Base-by-base conservation (phyloP, 2,113 vertebrate species). In the Eupsittula cactorum region DNA sequence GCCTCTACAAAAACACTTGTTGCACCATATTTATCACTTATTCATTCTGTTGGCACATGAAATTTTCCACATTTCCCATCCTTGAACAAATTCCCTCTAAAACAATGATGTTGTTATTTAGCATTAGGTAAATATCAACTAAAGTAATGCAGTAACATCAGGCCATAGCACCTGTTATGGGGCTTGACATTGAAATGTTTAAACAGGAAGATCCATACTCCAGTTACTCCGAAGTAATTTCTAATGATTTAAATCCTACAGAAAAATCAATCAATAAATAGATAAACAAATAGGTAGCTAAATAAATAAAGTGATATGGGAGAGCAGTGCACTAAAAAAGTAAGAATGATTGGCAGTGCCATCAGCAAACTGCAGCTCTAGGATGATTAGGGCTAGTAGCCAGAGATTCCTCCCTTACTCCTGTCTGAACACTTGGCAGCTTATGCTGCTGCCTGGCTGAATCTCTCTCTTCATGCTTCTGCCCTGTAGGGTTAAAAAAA, bases 401-500 rank as follows among this genome's bases (percentile, higher is more conserved):
- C 47, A 64, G 52, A 81, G 65, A 87, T 84, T 87, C 44, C 41
- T 90, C 50, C 78, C 57, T 69, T 87, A 63, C 41, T 92, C 63
- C 53, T 77, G 41, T 73, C 63, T 0, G 0, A 93, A 68, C 27
- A 52, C 13, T 69, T 89, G 77, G 74, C 86, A 95, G 62, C 19
- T 91, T 7, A 0, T 76, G 28, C 44, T 93, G 18, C 62, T 39
- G 44, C 46, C 80, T 86, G 57, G 23, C 11, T 86, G 39, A 89
- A 75, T 91, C 55, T 90, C 52, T 69, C 37, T 37, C 88, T 91
- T 92, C 63, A 41, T 37, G 69, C 10, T 88, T 91, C 50, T 82
- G 65, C 81, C 41, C 86, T 76, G 18, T 39, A 91, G 52, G 35
- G 25, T 65, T 89, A 92, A 62, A 93, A 88, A 85, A 82, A 62